phyloP scores from a whole-genome alignment of 2,113 vertebrate genomes.

The Scortum barcoo region DNA sequence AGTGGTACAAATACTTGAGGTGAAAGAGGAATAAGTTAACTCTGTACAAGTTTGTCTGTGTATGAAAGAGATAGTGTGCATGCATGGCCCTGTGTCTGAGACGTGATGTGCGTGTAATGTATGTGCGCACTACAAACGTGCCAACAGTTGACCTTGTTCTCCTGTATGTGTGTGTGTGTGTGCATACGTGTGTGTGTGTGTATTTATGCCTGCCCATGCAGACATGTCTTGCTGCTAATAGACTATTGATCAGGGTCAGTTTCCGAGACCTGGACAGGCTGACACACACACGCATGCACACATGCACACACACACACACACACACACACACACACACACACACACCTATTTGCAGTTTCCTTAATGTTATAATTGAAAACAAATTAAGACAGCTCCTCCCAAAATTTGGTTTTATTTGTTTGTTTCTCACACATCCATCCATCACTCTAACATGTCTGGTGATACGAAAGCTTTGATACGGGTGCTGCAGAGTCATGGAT shows the following conservation, averaged over 20 bases:
- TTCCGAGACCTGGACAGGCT: not conserved
- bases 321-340: not conserved
- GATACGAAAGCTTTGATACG: not conserved
- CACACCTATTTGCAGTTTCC: not conserved
- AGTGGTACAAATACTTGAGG: conserved; percentile 55
- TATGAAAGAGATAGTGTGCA: not conserved
- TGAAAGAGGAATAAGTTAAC: conserved; percentile 58
- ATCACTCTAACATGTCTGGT: not conserved
- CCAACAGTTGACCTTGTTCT: conserved; percentile 14
- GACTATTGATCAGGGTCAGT: conserved; percentile 60
- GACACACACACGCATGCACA: conserved; percentile 5
- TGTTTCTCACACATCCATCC: not conserved
- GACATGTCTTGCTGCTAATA: conserved; percentile 50
- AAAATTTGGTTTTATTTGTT: not conserved
- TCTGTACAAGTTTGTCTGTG: conserved; percentile 49
- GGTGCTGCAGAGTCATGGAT: not conserved
- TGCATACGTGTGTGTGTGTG: not conserved
- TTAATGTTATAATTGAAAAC: conserved; percentile 8
- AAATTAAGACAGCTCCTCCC: conserved; percentile 1
- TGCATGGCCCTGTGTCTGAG: not conserved
- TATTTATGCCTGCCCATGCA: conserved; percentile 25
- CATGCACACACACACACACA: conserved; percentile 4
- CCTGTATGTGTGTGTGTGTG: not conserved
- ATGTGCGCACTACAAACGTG: not conserved
- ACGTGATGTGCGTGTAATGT: not conserved